Evolutionary conservation across 2,113 vertebrate species (phyloP).

Genomic region (Macrotis lagotis): DNA sequence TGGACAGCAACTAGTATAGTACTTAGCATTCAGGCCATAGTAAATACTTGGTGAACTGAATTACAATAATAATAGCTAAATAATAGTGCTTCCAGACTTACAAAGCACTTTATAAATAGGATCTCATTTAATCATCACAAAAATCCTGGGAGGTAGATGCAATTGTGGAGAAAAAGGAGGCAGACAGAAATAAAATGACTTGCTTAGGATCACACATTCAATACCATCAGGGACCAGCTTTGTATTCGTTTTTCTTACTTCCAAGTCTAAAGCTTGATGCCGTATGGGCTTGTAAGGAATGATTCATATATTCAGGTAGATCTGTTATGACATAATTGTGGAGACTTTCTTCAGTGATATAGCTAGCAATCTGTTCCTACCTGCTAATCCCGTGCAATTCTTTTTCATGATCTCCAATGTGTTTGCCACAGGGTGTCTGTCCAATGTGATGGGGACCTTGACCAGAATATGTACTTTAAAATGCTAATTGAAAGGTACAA

Average conservation of each 20-base stretch:
- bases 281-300: not conserved
- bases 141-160: not conserved
- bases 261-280: not conserved
- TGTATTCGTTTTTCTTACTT: not conserved
- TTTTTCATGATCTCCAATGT: not conserved
- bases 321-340: not conserved
- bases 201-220: not conserved
- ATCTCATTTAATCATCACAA: not conserved
- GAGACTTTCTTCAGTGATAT: not conserved
- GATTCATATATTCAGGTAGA: not conserved
- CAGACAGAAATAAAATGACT: not conserved
- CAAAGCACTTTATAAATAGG: not conserved
- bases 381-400: not conserved
- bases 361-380: not conserved
- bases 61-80: not conserved
- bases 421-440: not conserved
- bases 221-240: not conserved
- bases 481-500: not conserved
- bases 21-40: not conserved
- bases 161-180: not conserved
- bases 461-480: not conserved
- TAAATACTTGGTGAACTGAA: slow-evolving; percentile 35
- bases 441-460: not conserved
- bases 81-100: not conserved
- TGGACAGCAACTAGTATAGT: slow-evolving; percentile 1